Evolutionary conservation across 2,113 vertebrate species (phyloP).

Genomic region (Cygnus atratus): DNA sequence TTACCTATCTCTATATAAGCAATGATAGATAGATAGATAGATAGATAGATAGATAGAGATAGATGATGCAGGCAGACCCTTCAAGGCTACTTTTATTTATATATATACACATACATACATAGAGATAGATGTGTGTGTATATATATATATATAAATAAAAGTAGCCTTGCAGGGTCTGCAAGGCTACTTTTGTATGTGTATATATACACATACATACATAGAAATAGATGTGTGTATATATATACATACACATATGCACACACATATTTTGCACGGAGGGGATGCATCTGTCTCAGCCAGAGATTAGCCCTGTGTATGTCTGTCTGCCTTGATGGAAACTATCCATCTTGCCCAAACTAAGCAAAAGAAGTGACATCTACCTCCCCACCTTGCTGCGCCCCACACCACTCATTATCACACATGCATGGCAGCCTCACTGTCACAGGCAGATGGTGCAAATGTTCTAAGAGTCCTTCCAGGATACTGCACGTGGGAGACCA

Average conservation of each 20-base stretch:
- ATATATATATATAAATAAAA: background rate
- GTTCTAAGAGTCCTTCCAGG: accelerated
- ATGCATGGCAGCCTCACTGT: accelerated
- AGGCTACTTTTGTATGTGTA: background rate
- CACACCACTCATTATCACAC: accelerated
- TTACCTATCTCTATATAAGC: background rate
- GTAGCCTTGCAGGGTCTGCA: too few species aligned
- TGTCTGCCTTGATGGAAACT: background rate
- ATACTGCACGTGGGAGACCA: accelerated
- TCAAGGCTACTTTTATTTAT: background rate
- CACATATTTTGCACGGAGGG: background rate
- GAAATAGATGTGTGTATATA: background rate
- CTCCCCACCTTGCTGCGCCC: background rate
- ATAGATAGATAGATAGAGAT: background rate
- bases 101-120: background rate
- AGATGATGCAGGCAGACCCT: background rate
- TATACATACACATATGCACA: accelerated
- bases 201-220: background rate
- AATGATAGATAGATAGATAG: background rate
- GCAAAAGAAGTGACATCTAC: background rate
- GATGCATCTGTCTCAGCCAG: background rate
- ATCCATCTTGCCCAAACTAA: background rate
- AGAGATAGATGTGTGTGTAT: background rate
- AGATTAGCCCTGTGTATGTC: accelerated
- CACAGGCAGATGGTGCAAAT: background rate